These are phyloP conservation scores for Spialia ferax DNA, from an alignment of 2,888 invertebrate species.

Conservation along the genomic window DNA sequence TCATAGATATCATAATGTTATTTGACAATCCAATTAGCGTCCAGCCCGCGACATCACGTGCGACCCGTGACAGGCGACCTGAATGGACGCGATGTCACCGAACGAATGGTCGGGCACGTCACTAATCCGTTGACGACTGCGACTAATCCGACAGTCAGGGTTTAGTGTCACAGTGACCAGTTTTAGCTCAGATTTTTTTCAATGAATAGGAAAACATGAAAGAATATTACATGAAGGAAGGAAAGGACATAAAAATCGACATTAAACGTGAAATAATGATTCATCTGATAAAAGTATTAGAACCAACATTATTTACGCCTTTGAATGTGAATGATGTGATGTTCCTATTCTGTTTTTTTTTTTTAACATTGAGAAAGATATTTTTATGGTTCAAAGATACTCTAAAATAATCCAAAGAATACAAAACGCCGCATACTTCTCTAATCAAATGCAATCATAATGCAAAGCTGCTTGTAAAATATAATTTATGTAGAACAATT, in stretches of 20 bases:
- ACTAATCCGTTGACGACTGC: background rate
- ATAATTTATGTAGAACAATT: background rate
- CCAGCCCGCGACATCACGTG: background rate
- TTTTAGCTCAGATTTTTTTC: background rate
- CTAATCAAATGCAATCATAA: background rate
- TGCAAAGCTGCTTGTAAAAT: background rate
- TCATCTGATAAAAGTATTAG: no score
- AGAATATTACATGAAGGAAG: no score
- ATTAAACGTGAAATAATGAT: no score
- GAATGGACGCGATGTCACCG: background rate
- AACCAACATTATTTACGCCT: no score
- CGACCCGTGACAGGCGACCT: background rate
- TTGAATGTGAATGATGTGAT: background rate
- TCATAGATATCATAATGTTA: no score
- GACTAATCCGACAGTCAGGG: background rate
- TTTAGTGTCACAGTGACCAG: background rate
- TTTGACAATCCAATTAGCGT: constrained; percentile 6
- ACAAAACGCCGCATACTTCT: no score
- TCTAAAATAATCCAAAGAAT: no score
- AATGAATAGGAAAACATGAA: background rate
- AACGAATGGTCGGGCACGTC: background rate
- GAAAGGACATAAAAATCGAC: no score
- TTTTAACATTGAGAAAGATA: no score
- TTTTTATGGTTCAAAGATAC: no score
- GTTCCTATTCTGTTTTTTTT: no score